Percentiles rank a stretch among this genome's conserved stretches.
phyloP scores from a whole-genome alignment of 37 sponge, comb jelly and placozoan species.

The Dysidea cf. avara region DNA sequence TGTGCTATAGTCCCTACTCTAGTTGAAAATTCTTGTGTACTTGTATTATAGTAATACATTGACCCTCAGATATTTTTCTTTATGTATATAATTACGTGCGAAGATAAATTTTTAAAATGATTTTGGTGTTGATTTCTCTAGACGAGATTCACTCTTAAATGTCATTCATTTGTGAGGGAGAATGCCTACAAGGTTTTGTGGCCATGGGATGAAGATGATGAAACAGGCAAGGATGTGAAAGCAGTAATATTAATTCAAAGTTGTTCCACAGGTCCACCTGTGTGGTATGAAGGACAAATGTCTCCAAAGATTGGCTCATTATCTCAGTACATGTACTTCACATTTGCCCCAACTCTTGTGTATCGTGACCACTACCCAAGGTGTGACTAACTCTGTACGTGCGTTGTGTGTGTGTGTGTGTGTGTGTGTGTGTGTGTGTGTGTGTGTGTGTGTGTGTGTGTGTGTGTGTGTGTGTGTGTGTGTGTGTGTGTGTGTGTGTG shows the following conservation, averaged over 20 bases:
- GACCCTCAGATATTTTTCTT: background rate
- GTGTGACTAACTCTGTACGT: too few relatives aligned
- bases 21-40: background rate
- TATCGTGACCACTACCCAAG: conserved; percentile 83
- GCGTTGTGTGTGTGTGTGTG: too few relatives aligned
- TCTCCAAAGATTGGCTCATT: conserved; percentile 63
- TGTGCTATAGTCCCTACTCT: too few relatives aligned
- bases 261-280: conserved; percentile 49
- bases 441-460: conserved; percentile 24
- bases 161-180: conserved; percentile 81
- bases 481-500: conserved; percentile 13
- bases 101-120: background rate
- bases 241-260: background rate
- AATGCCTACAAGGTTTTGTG: conserved; percentile 80
- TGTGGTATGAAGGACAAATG: conserved; percentile 82
- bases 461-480: conserved; percentile 19
- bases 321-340: conserved; percentile 73
- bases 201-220: conserved; percentile 70
- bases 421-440: background rate
- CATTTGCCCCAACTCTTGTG: conserved; percentile 81
- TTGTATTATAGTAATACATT: background rate
- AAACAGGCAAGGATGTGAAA: background rate
- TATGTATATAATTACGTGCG: background rate
- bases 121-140: too few relatives aligned
- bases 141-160: conserved; percentile 71